A percentile compares a stretch with the other conserved stretches of the same genome.
Conservation (phyloP, 1,140 invertebrate species). For the Heterodera schachtii region DNA sequence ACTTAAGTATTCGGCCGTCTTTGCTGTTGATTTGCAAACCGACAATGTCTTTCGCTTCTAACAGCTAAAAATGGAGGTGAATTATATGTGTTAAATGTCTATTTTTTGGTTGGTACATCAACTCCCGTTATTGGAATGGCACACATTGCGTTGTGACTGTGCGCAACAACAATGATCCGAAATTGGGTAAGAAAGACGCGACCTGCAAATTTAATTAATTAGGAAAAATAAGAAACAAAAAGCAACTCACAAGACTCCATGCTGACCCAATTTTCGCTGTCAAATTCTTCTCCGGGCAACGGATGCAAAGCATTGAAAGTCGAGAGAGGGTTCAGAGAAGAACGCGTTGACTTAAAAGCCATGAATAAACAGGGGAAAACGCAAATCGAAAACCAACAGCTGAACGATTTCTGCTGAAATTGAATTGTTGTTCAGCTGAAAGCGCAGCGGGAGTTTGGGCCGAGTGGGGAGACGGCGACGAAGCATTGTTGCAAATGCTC, state of each 20-base stretch:
- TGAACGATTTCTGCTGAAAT: slow-evolving; percentile 10
- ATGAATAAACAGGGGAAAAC: neutral
- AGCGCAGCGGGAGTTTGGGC: neutral
- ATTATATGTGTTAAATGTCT: neutral
- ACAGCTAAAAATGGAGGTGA: slow-evolving; percentile 6
- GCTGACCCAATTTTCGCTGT: slow-evolving; percentile 35
- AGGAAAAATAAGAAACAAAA: neutral
- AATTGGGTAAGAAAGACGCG: slow-evolving; percentile 43
- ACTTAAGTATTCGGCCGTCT: slow-evolving; percentile 48
- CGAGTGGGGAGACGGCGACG: neutral
- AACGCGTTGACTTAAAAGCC: slow-evolving; percentile 30
- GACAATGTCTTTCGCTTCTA: slow-evolving; percentile 47
- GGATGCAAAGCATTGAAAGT: slow-evolving; percentile 40
- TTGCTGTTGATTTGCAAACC: slow-evolving; percentile 44
- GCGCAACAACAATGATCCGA: slow-evolving; percentile 46
- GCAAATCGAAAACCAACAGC: slow-evolving; percentile 20
- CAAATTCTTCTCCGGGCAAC: slow-evolving; percentile 44
- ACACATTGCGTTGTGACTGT: slow-evolving; percentile 45
- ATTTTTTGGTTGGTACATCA: slow-evolving; percentile 22
- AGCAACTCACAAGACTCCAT: slow-evolving; percentile 25
- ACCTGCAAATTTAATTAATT: slow-evolving; percentile 14
- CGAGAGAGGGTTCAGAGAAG: slow-evolving; percentile 78
- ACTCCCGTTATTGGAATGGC: slow-evolving; percentile 41
- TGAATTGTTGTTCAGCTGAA: slow-evolving; percentile 4
- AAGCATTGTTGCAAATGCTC: neutral